Percentiles rank a stretch among this genome's conserved stretches.
These are phyloP conservation scores for Heliconius ismenius DNA, from an alignment of 2,888 invertebrate species.

Conservation along the genomic window DNA sequence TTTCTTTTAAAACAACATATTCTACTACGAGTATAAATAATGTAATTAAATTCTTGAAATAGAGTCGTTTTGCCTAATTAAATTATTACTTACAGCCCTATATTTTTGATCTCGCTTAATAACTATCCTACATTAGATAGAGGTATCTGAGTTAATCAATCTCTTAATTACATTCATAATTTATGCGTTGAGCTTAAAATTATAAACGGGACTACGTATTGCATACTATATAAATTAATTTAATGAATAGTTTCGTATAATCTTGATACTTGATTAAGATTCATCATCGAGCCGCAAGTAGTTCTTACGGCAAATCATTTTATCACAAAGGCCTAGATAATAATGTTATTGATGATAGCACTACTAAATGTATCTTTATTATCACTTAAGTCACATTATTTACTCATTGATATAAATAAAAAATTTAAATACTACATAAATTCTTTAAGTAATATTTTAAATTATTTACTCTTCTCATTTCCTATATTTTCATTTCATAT, in stretches of 20 bases:
- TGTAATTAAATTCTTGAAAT: not conserved
- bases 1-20: not conserved
- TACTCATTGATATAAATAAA: not conserved
- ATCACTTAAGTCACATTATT: not conserved
- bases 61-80: conserved; percentile 12
- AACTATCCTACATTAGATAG: conserved; percentile 31
- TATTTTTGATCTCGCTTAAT: conserved; percentile 33
- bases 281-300: conserved; percentile 28
- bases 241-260: conserved; percentile 39
- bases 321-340: conserved; percentile 13
- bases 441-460: too few relatives aligned
- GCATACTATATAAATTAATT: conserved; percentile 40
- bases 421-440: too few relatives aligned
- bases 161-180: conserved; percentile 43
- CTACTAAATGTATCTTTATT: conserved; percentile 2
- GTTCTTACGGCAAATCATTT: conserved; percentile 13
- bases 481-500: not conserved
- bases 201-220: conserved; percentile 39
- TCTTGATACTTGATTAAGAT: conserved; percentile 40
- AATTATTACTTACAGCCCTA: conserved; percentile 17
- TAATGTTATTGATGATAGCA: conserved; percentile 3
- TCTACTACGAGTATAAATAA: not conserved
- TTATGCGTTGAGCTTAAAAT: conserved; percentile 41
- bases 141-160: conserved; percentile 42
- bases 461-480: not conserved